These are phyloP conservation scores for Micoletzkya japonica DNA, from an alignment of 2,888 invertebrate species.

Conservation along the genomic window DNA sequence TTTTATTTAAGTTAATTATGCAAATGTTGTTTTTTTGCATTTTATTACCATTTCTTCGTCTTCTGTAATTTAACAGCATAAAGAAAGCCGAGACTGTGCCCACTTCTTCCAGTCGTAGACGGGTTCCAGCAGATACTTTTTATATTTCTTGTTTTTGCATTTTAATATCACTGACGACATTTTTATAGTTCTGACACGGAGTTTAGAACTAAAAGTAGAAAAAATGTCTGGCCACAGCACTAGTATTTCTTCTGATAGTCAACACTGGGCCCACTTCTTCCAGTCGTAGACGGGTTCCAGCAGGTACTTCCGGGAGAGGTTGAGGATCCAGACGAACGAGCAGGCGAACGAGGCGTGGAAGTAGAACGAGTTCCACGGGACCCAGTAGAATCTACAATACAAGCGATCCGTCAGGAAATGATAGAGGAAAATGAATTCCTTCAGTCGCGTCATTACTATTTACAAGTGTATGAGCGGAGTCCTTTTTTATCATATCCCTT, in stretches of 20 bases:
- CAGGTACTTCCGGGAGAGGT: constrained; percentile 71
- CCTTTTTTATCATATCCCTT: too few relatives aligned
- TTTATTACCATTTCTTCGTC: not conserved
- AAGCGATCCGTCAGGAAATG: too few relatives aligned
- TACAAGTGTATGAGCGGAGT: too few relatives aligned
- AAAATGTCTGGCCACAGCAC: not conserved
- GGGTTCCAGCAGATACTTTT: constrained; percentile 69
- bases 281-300: constrained; percentile 68
- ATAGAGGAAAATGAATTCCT: too few relatives aligned
- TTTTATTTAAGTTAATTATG: too few relatives aligned
- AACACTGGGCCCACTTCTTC: constrained; percentile 69
- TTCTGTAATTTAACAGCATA: not conserved
- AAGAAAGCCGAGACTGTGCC: too few relatives aligned
- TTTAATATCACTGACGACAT: too few relatives aligned
- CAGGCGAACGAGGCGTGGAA: constrained; percentile 79
- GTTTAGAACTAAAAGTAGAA: too few relatives aligned
- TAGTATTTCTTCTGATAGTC: not conserved
- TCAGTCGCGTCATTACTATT: too few relatives aligned
- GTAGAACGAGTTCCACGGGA: constrained; percentile 79
- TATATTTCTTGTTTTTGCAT: too few relatives aligned
- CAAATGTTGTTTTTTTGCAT: too few relatives aligned
- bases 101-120: constrained; percentile 71
- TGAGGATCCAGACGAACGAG: constrained; percentile 74
- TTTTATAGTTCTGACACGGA: not conserved
- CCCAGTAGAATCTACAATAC: constrained; percentile 78